phyloP scores from a whole-genome alignment of 2,888 invertebrate genomes.

The Therioaphis trifolii region DNA sequence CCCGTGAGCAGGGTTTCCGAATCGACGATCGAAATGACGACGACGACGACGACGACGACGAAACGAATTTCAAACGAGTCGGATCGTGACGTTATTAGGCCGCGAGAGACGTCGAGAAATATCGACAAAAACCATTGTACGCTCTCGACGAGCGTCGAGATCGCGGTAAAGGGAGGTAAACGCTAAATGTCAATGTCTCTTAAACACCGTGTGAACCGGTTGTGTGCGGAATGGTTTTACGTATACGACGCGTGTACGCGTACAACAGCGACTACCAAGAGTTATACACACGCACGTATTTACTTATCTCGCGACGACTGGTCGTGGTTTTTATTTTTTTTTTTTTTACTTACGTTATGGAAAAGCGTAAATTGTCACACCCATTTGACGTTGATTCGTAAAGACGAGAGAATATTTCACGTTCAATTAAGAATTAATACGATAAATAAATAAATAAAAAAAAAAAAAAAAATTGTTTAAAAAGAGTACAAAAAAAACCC shows the following conservation, averaged over 20 bases:
- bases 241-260: neutral
- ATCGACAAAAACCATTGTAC: conserved; percentile 20
- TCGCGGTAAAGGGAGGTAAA: conserved; percentile 40
- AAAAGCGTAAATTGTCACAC: neutral
- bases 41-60: neutral
- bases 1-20: neutral
- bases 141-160: conserved; percentile 21
- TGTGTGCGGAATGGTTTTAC: conserved; percentile 5
- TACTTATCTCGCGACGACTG: neutral
- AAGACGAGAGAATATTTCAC: too few species aligned
- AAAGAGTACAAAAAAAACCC: too few species aligned
- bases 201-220: conserved; percentile 26
- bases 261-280: neutral
- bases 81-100: neutral
- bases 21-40: neutral
- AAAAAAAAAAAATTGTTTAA: too few species aligned
- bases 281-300: neutral
- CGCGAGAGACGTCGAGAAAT: conserved; percentile 1
- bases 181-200: conserved; percentile 58
- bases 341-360: neutral
- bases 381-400: neutral
- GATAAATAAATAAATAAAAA: too few species aligned
- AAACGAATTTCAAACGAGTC: too few species aligned
- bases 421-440: too few species aligned
- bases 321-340: neutral